A percentile compares a stretch with the other conserved stretches of the same genome.
Conservation (phyloP, 2,113 vertebrate species). For the Choloepus hoffmanni region DNA sequence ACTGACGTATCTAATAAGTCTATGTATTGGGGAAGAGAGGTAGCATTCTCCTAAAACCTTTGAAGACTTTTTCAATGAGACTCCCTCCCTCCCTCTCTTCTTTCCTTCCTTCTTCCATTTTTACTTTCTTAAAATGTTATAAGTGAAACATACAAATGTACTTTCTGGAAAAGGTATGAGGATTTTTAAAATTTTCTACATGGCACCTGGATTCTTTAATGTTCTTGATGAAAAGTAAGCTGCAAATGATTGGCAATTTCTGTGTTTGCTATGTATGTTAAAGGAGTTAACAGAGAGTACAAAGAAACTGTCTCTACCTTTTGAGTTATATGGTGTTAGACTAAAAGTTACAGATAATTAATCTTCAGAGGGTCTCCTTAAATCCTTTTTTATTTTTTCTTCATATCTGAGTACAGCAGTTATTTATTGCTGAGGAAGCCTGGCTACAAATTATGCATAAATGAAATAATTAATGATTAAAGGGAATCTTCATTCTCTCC, state of each 20-base stretch:
- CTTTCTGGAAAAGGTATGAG: background rate
- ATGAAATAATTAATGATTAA: slow-evolving; percentile 14
- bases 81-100: no score
- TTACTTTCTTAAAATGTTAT: background rate
- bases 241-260: slow-evolving; percentile 39
- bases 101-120: background rate
- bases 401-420: background rate
- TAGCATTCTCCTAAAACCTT: background rate
- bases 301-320: background rate
- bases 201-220: background rate
- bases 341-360: slow-evolving; percentile 6
- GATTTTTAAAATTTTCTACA: slow-evolving; percentile 4
- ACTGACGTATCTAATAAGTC: background rate
- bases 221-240: background rate
- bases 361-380: background rate
- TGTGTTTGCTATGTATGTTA: background rate
- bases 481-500: background rate
- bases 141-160: slow-evolving; percentile 39
- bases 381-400: background rate
- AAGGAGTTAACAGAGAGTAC: background rate
- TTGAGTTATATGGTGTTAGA: background rate
- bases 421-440: background rate
- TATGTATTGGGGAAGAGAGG: background rate
- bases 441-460: background rate
- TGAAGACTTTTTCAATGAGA: background rate